A percentile compares a stretch with the other conserved stretches of the same genome.
Evolutionary conservation across 2,888 invertebrate genomes (phyloP).

Genomic region (Ophion ventricosus): DNA sequence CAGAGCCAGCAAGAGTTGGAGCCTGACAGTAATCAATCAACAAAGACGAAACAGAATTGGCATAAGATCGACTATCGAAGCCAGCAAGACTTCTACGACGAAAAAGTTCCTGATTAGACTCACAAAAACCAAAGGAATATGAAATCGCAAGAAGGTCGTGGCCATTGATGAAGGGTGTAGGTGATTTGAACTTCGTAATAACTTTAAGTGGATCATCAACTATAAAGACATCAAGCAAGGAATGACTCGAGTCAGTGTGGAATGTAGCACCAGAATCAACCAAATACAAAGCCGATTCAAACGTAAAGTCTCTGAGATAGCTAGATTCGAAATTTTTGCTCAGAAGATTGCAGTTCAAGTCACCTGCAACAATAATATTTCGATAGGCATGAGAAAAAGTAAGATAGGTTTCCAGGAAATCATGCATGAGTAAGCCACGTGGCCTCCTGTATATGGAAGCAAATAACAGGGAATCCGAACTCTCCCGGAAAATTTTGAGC

Average conservation of each 20-base stretch:
- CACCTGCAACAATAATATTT: neutral
- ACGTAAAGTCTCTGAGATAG: neutral
- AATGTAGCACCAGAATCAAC: slow-evolving; percentile 1
- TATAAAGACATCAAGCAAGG: neutral
- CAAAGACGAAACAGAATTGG: too few species aligned
- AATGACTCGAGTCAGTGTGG: slow-evolving; percentile 4
- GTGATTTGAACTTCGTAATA: neutral
- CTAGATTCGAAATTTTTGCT: neutral
- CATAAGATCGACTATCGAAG: too few species aligned
- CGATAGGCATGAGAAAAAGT: neutral
- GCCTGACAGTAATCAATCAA: too few species aligned
- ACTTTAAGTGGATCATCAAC: slow-evolving; percentile 2
- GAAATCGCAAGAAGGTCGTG: slow-evolving; percentile 7
- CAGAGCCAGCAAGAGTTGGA: too few species aligned
- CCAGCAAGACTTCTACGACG: too few species aligned
- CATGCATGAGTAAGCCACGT: neutral
- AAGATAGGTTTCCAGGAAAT: too few species aligned
- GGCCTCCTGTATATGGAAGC: neutral
- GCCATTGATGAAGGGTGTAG: slow-evolving; percentile 16
- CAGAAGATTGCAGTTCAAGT: neutral
- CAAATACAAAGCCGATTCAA: neutral
- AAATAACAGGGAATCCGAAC: neutral
- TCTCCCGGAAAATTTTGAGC: neutral
- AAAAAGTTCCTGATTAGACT: too few species aligned
- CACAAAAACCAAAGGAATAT: neutral